Conservation (phyloP, 2,113 vertebrate species). For the Falcunculus frontatus region DNA sequence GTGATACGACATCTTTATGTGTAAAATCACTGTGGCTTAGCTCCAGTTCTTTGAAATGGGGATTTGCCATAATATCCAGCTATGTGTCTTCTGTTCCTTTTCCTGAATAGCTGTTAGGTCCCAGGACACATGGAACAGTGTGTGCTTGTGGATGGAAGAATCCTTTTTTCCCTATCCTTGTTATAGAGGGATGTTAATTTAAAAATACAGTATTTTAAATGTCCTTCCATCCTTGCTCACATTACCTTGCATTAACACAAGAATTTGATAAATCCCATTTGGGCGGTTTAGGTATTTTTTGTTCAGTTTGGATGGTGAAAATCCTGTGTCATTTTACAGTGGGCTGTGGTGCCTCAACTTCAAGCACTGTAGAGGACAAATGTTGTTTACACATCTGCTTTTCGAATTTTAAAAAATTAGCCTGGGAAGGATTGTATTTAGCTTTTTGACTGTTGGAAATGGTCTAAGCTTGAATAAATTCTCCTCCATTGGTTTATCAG, state of each 20-base stretch:
- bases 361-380: background rate
- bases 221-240: background rate
- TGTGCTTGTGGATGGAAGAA: background rate
- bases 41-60: background rate
- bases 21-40: background rate
- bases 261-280: background rate
- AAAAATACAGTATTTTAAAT: background rate
- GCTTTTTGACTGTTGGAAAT: background rate
- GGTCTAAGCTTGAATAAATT: background rate
- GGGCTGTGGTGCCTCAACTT: background rate
- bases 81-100: background rate
- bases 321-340: background rate
- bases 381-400: background rate
- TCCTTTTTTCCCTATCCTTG: background rate
- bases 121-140: background rate
- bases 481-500: background rate
- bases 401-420: background rate
- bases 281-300: background rate
- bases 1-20: background rate
- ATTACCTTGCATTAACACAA: background rate
- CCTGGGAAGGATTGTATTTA: background rate
- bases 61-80: background rate
- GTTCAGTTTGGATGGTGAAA: background rate
- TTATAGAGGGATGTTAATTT: background rate
- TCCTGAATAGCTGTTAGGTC: background rate